A percentile compares a stretch with the other conserved stretches of the same genome.
Evolutionary conservation across 2,113 vertebrate genomes (phyloP).

Genomic region (Microcebus murinus): DNA sequence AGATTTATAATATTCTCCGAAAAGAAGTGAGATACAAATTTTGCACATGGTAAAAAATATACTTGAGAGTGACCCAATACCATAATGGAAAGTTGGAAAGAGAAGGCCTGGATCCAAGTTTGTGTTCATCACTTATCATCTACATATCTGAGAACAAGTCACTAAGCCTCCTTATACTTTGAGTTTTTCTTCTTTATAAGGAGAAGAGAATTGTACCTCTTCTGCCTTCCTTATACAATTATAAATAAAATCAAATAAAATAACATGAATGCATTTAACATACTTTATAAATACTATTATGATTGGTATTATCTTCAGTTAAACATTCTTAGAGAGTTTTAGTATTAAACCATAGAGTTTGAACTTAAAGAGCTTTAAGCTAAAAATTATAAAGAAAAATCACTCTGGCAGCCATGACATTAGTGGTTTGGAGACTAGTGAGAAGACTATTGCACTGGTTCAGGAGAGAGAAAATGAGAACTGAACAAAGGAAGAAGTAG

Average conservation of each 20-base stretch:
- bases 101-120: not conserved
- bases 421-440: not conserved
- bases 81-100: not conserved
- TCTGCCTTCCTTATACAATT: not conserved
- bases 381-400: not conserved
- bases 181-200: not conserved
- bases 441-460: not conserved
- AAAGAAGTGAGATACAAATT: not conserved
- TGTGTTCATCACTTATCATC: not conserved
- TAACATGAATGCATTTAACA: not conserved
- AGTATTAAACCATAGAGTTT: not conserved
- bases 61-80: not conserved
- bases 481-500: not conserved
- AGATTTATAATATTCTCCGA: not conserved
- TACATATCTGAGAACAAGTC: not conserved
- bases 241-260: not conserved
- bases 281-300: not conserved
- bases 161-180: not conserved
- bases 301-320: not conserved
- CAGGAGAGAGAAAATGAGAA: not conserved
- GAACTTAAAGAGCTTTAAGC: not conserved
- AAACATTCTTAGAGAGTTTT: not conserved
- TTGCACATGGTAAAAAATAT: not conserved
- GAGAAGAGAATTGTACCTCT: not conserved
- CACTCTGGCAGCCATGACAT: not conserved